Base-by-base conservation (phyloP, 1,140 invertebrate genomes). In the Sminthurides bifidus region DNA sequence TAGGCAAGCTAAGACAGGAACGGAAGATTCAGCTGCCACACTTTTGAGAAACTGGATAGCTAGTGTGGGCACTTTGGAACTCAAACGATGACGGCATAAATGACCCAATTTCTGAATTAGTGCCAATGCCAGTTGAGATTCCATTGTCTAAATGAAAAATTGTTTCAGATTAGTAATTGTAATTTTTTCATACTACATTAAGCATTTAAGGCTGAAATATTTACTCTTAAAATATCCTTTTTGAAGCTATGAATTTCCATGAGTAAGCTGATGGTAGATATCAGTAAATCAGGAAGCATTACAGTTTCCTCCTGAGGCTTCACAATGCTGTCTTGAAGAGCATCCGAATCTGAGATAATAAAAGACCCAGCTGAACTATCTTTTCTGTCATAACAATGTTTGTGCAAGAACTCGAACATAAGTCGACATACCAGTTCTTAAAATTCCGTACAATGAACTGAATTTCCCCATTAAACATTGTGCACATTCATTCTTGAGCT, bases 1-100 rank as follows among this genome's bases (percentile, higher is more conserved):
- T 26, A 63, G 56, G 33, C 57, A 59, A 3, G 58, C 43, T 12
- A 59, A 35, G 17, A 63, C 26, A 8, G 61, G 57, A 6, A 63
- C 33, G 38, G 31, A 38, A 3, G 49, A 35, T 38, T 57, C 33
- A 12, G 45, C 24, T 2, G 57, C 57, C 44, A 63, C 44, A 44
- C 57, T 56, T 44, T 54, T 51, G 6, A 63, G 27, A 37, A 63
- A 37, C 21, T 44, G 29, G 2, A 59, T 57, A 27, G 61, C 45
- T 10, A 63, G 37, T 2, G 61, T 63, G 15, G 61, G 61, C 6
- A 63, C 50, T 48, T 24, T 23, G 26, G 57, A 33, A 52, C 38
- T 60, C 4, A 63, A 41, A 31, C 61, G 50, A 54, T 63, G 61
- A 8, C 61, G 44, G 21, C 27, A 19, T 15, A 59, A 33, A 17